Percentiles rank a stretch among this genome's conserved stretches.
Evolutionary conservation across 2,888 invertebrate species (phyloP).

Genomic region (Boloria euphrosyne): DNA sequence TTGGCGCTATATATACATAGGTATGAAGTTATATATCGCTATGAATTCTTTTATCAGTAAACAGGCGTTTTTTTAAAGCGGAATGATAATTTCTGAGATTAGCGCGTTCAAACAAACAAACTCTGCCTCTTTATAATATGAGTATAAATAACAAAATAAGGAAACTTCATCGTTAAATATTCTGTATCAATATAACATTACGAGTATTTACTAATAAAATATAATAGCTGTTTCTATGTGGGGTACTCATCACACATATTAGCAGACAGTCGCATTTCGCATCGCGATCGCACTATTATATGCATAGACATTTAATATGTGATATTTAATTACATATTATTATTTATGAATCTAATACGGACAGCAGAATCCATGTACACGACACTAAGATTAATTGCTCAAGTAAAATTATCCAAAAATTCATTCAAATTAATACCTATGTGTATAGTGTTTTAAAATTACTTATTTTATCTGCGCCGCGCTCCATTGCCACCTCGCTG

Average conservation of each 20-base stretch:
- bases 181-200: too few species aligned
- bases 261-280: slow-evolving; percentile 1
- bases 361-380: slow-evolving; percentile 14
- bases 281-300: slow-evolving; percentile 1
- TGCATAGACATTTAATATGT: slow-evolving; percentile 17
- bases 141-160: too few species aligned
- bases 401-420: slow-evolving; percentile 39
- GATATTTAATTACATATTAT: slow-evolving; percentile 22
- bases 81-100: too few species aligned
- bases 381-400: slow-evolving; percentile 17
- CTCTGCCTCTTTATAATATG: too few species aligned
- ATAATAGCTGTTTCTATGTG: not conserved
- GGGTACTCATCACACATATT: not conserved
- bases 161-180: too few species aligned
- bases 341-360: slow-evolving; percentile 13
- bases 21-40: too few species aligned
- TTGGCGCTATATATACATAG: too few species aligned
- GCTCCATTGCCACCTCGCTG: not conserved
- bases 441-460: slow-evolving; percentile 24
- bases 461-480: slow-evolving; percentile 19
- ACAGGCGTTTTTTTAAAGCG: too few species aligned
- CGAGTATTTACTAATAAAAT: too few species aligned
- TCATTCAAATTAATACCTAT: slow-evolving; percentile 18
- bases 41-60: too few species aligned
- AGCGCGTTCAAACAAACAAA: too few species aligned